Conservation (phyloP, 2,113 vertebrate species). For the Chlamydotis undulata region DNA sequence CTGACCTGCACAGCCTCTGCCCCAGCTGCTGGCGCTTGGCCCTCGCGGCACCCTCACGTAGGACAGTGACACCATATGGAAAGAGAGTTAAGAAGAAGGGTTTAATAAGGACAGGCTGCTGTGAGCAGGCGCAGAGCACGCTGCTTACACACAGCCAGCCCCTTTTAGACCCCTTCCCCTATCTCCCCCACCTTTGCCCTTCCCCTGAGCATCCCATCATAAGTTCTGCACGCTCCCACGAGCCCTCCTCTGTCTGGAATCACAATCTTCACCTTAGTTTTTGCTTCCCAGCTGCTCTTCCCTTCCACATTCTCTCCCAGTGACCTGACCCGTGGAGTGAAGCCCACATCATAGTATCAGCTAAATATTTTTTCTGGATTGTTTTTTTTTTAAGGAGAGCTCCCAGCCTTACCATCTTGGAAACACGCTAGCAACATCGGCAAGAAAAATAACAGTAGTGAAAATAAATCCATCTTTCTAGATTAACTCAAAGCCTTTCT, state of each 20-base stretch:
- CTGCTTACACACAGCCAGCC: background rate
- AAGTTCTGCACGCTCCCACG: background rate
- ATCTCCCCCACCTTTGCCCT: background rate
- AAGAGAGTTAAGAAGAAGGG: background rate
- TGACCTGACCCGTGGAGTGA: background rate
- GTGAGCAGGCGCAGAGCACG: background rate
- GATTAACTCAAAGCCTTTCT: background rate
- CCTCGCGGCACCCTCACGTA: background rate
- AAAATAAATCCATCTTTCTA: background rate
- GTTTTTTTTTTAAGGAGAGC: background rate
- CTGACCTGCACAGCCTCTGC: background rate
- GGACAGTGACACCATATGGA: background rate
- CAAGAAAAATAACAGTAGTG: background rate
- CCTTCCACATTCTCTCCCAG: background rate
- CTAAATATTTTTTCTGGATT: background rate
- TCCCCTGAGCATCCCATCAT: background rate
- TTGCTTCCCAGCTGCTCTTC: background rate
- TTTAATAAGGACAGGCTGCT: background rate
- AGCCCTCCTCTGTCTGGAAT: background rate
- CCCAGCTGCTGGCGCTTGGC: fast-evolving
- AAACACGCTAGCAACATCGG: background rate
- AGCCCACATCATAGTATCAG: background rate
- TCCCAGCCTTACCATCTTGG: background rate
- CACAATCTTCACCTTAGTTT: background rate
- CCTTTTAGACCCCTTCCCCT: background rate